Base-by-base conservation (phyloP, 2,113 vertebrate species). In the Meles meles region DNA sequence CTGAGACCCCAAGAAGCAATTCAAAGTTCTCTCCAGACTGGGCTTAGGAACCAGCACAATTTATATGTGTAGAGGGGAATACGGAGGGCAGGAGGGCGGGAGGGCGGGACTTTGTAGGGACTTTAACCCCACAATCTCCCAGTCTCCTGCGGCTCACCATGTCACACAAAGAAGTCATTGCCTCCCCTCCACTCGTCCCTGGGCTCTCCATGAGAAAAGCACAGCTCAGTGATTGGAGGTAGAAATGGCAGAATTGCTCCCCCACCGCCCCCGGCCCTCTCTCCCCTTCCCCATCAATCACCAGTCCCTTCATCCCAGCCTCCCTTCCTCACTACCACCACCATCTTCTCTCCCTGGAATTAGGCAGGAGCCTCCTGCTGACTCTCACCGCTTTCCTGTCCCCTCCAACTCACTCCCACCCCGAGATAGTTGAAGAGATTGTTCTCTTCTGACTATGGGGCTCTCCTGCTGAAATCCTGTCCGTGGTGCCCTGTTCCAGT, bases 401-500 rank as follows among this genome's bases (percentile, higher is more conserved):
- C 21, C 20, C 31, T 49, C 77, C 25, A 31, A 23, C 10, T 7
- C 1, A 7, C n/a, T n/a, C 21, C 21, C 27, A 65, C 3, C 27
- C 21, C 0, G 9, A 57, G n/a, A 49, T 2, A 76, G 42, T 17
- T 29, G 42, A 55, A 63, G 37, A 27, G 39, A 34, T 29, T 25
- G 49, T 42, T 69, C 55, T 44, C 18, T 20, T 25, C 42, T 81
- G 37, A 57, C 7, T 20, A 20, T 37, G 65, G 5, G 27, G 0
- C 47, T 27, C 14, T 47, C 65, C 57, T 31, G 67, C 6, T 12
- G n/a, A 49, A 88, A 69, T 69, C 9, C 71, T 4, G 4, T n/a
- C 13, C 0, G 0, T 17, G 61, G 18, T 2, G 1, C n/a, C 76
- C 20, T 0, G 2, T 3, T 42, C 84, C 42, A 6, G 13, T 9